A percentile compares a stretch with the other conserved stretches of the same genome.
Conservation (phyloP, 2,797 vertebrate genomes). For the Paratrypauchen microcephalus region DNA sequence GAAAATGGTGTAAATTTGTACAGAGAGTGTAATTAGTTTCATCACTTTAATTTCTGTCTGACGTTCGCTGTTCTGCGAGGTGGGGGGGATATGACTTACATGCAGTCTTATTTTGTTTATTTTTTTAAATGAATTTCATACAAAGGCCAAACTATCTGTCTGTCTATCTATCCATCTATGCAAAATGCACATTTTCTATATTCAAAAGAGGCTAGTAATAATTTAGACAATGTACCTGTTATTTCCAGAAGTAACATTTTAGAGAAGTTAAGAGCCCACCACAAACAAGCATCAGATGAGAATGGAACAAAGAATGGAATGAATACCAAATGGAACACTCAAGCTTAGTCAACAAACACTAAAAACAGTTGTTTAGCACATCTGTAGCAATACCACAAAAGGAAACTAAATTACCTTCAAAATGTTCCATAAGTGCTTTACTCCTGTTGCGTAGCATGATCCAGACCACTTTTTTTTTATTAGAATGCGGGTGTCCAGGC, state of each 20-base stretch:
- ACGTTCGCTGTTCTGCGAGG: too few species aligned
- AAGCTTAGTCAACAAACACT: neutral
- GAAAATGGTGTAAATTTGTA: too few species aligned
- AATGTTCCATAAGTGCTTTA: neutral
- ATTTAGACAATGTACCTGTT: neutral
- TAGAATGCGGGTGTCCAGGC: neutral
- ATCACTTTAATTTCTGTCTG: too few species aligned
- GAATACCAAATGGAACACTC: neutral
- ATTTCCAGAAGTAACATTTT: neutral
- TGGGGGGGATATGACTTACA: too few species aligned
- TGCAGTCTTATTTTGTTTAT: too few species aligned
- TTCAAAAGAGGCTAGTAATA: neutral
- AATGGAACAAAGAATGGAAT: neutral
- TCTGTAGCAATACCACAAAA: neutral
- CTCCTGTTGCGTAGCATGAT: neutral
- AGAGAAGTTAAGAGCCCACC: neutral
- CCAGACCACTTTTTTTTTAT: neutral
- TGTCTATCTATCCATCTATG: too few species aligned
- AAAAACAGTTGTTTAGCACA: neutral
- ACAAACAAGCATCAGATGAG: neutral
- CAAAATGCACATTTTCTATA: too few species aligned
- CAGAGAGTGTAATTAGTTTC: too few species aligned
- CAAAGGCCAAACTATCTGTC: too few species aligned
- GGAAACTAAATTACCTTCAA: neutral
- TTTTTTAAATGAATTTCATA: too few species aligned